Conservation (phyloP, 2,797 vertebrate genomes). For the Sebastes minor region DNA sequence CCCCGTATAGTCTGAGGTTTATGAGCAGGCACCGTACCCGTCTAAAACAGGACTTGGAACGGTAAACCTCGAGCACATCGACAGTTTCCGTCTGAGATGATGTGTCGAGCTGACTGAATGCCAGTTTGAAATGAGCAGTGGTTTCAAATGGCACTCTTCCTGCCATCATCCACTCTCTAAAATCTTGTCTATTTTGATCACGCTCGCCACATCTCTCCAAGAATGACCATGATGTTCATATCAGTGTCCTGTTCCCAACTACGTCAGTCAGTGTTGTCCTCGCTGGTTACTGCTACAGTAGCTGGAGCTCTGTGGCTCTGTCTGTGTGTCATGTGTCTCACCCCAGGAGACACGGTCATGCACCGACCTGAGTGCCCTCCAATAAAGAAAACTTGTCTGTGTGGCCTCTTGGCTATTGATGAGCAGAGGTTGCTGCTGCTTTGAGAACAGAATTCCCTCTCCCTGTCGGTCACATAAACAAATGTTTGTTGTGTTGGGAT, state of each 20-base stretch:
- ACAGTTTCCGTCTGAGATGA: conserved; percentile 15
- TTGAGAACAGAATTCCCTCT: background rate
- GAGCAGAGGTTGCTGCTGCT: background rate
- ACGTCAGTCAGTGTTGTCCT: conserved; percentile 15
- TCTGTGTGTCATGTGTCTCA: background rate
- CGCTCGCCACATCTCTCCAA: conserved; percentile 1
- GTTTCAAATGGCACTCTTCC: conserved; percentile 1
- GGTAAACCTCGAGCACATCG: background rate
- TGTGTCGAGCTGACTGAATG: background rate
- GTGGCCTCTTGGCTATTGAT: background rate
- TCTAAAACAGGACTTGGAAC: background rate
- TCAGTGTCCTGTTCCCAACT: conserved; percentile 12
- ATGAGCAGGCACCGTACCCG: background rate
- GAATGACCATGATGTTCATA: conserved; percentile 4
- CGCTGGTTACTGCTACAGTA: background rate
- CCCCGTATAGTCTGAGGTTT: too few species aligned
- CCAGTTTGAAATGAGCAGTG: background rate
- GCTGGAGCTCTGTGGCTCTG: background rate
- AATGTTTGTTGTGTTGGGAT: background rate
- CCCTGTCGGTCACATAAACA: background rate
- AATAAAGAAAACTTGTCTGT: too few species aligned
- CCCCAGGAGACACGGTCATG: background rate
- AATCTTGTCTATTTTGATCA: conserved; percentile 45
- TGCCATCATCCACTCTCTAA: background rate
- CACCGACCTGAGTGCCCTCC: background rate